Evolutionary conservation across 2,888 invertebrate species (phyloP).

Genomic region (Lacanobia oleracea): DNA sequence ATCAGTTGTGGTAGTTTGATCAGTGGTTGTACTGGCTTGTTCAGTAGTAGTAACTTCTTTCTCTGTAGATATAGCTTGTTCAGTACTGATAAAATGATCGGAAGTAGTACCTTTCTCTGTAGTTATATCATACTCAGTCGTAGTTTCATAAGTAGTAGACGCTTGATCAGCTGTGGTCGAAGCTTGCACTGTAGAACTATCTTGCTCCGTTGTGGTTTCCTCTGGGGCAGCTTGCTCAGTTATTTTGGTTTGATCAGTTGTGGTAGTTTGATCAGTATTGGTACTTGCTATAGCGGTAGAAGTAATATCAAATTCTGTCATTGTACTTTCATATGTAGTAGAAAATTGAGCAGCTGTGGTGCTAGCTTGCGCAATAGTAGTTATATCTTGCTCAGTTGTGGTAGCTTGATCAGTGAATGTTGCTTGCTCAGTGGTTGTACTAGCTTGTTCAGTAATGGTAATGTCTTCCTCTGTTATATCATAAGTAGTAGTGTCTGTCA

Average conservation of each 20-base stretch:
- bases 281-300: too few species aligned
- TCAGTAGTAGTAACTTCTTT: too few species aligned
- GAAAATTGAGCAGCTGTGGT: too few species aligned
- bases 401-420: not conserved
- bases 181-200: not conserved
- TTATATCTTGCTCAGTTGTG: not conserved
- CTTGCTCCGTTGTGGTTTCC: not conserved
- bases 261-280: not conserved
- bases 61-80: not conserved
- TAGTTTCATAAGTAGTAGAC: slow-evolving; percentile 2
- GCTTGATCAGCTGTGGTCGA: slow-evolving; percentile 4
- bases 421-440: too few species aligned
- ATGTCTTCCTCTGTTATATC: too few species aligned
- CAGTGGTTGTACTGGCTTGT: not conserved
- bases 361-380: too few species aligned
- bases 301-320: too few species aligned
- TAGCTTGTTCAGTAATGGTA: not conserved
- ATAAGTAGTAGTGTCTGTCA: too few species aligned
- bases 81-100: too few species aligned
- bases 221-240: not conserved
- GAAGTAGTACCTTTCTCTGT: not conserved
- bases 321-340: too few species aligned
- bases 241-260: too few species aligned
- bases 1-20: not conserved
- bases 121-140: not conserved